phyloP scores from a whole-genome alignment of 2,113 vertebrate species.

The Ancistrus triradiatus region DNA sequence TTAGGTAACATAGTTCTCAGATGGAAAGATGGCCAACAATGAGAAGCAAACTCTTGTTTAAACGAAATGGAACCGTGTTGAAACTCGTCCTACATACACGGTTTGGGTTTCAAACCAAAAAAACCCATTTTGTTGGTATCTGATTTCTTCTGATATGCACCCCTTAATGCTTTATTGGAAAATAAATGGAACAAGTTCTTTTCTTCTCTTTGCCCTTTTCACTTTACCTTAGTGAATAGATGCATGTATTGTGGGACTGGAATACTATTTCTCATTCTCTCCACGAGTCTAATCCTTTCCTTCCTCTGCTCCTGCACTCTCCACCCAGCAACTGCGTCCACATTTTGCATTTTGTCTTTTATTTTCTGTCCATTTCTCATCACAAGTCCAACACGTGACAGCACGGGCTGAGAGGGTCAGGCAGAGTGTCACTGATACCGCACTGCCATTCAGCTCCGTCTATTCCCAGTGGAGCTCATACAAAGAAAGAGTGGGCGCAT shows the following conservation, averaged over 20 bases:
- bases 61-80: not conserved
- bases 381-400: slow-evolving; percentile 21
- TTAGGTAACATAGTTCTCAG: not conserved
- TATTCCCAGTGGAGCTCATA: slow-evolving; percentile 1
- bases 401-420: slow-evolving; percentile 4
- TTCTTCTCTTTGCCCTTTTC: not conserved
- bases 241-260: not conserved
- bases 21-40: not conserved
- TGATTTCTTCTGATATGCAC: slow-evolving; percentile 10
- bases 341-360: slow-evolving; percentile 1
- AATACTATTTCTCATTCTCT: slow-evolving; percentile 7
- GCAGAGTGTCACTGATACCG: slow-evolving; percentile 23
- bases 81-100: slow-evolving; percentile 12
- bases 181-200: not conserved
- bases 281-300: slow-evolving; percentile 5
- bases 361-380: slow-evolving; percentile 5
- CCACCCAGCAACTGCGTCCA: slow-evolving; percentile 5
- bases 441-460: slow-evolving; percentile 30
- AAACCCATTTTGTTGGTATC: not conserved
- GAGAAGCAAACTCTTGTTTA: not conserved
- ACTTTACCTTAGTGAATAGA: not conserved
- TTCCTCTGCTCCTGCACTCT: slow-evolving; percentile 19
- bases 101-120: not conserved
- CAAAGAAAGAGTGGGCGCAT: slow-evolving; percentile 1
- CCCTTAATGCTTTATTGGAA: not conserved